Percentiles rank a stretch among this genome's conserved stretches.
Conservation (phyloP, 2,797 vertebrate species). For the Rhynchonycteris naso region DNA sequence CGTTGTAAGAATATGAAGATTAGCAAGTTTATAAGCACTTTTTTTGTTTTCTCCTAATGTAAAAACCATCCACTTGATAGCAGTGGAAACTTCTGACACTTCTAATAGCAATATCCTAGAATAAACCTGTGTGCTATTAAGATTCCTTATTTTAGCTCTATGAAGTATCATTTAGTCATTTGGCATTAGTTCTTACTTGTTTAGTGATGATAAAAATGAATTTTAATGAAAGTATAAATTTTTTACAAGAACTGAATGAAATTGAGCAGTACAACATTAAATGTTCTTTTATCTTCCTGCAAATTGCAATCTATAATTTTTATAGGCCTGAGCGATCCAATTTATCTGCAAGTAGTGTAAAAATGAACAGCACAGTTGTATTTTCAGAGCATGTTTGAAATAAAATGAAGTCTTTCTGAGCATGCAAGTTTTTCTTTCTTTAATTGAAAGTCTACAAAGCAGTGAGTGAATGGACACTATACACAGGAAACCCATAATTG, state of each 20-base stretch:
- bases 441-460: not conserved
- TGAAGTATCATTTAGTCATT: not conserved
- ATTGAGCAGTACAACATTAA: not conserved
- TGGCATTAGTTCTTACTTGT: not conserved
- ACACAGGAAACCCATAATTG: not conserved
- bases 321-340: not conserved
- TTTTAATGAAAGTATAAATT: conserved; percentile 37
- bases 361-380: not conserved
- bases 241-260: conserved; percentile 49
- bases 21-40: not conserved
- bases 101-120: not conserved
- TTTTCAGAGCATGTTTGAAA: conserved; percentile 2
- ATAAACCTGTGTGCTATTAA: not conserved
- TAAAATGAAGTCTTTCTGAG: not conserved
- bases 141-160: not conserved
- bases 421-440: not conserved
- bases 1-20: not conserved
- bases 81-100: not conserved
- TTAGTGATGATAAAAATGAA: conserved; percentile 10
- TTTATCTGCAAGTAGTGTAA: not conserved
- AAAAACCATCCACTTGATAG: not conserved
- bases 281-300: not conserved
- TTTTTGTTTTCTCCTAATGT: not conserved
- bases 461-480: not conserved
- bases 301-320: not conserved